Evolutionary conservation across 1,140 invertebrate species (phyloP).

Genomic region (Papilio glaucus): DNA sequence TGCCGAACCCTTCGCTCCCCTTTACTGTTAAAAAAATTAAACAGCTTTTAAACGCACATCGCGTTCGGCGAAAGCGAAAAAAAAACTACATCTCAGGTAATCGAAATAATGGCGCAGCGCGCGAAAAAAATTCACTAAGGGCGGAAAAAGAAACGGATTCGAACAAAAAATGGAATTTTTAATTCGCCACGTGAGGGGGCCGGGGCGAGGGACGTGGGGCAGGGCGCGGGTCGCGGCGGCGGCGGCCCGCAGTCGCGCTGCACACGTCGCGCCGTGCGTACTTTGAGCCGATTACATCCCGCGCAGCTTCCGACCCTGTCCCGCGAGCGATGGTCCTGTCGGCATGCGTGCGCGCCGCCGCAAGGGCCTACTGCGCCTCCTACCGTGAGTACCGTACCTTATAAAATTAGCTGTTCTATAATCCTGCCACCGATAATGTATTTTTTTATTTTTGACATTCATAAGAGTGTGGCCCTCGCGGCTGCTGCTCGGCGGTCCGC

Average conservation of each 20-base stretch:
- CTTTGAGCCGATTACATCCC: neutral
- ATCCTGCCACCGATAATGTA: no score
- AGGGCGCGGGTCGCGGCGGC: slow-evolving; percentile 44
- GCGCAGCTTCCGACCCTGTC: neutral
- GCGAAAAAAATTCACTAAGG: slow-evolving; percentile 81
- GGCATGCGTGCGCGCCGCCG: slow-evolving; percentile 73
- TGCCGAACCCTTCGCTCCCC: slow-evolving; percentile 73
- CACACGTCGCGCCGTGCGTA: slow-evolving; percentile 45
- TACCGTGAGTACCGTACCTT: slow-evolving; percentile 65
- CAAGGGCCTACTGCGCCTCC: slow-evolving; percentile 62
- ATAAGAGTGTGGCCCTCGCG: no score
- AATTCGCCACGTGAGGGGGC: slow-evolving; percentile 60
- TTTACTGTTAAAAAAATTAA: slow-evolving; percentile 77
- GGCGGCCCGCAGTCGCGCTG: slow-evolving; percentile 39
- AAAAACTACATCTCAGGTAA: slow-evolving; percentile 80
- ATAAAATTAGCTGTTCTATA: no score
- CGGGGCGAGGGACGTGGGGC: slow-evolving; percentile 37
- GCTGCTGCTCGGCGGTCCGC: no score
- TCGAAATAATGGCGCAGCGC: slow-evolving; percentile 77
- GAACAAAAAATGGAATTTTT: slow-evolving; percentile 77
- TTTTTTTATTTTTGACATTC: no score
- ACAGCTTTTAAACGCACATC: slow-evolving; percentile 79
- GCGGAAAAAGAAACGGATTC: slow-evolving; percentile 82
- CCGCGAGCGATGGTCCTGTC: slow-evolving; percentile 66
- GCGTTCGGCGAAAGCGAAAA: slow-evolving; percentile 60